These are phyloP conservation scores for Drosophila navojoa DNA, from an alignment of 1,140 invertebrate species.

Conservation along the genomic window DNA sequence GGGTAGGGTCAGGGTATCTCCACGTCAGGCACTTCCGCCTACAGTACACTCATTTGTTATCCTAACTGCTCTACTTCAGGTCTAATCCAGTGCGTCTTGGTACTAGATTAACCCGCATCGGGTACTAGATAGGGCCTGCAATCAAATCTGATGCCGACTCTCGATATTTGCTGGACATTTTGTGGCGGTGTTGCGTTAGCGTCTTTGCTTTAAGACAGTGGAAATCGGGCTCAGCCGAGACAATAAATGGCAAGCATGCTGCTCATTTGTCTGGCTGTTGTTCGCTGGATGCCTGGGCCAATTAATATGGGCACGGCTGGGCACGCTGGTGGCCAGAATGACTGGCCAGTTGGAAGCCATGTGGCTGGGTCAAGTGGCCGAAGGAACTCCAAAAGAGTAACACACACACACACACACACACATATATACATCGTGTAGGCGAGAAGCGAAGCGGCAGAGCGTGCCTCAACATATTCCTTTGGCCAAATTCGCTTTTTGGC, in stretches of 20 bases:
- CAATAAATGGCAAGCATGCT: background rate
- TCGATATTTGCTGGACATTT: background rate
- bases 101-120: too few species aligned
- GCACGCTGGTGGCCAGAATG: constrained; percentile 5
- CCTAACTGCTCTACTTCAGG: too few species aligned
- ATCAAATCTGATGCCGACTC: too few species aligned
- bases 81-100: too few species aligned
- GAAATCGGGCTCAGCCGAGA: background rate
- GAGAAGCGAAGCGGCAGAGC: background rate
- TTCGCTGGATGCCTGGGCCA: constrained; percentile 3
- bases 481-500: constrained; percentile 24
- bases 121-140: too few species aligned
- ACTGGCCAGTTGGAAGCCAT: background rate
- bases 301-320: constrained; percentile 11
- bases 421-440: too few species aligned
- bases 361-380: background rate
- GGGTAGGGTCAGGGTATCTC: too few species aligned
- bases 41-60: too few species aligned
- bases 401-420: too few species aligned
- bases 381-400: background rate
- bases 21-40: too few species aligned
- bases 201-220: background rate
- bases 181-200: background rate
- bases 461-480: constrained; percentile 11
- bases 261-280: constrained; percentile 11